Percentiles rank a stretch among this genome's conserved stretches.
Conservation (phyloP, 1,140 invertebrate genomes). For the Drosophila athabasca region DNA sequence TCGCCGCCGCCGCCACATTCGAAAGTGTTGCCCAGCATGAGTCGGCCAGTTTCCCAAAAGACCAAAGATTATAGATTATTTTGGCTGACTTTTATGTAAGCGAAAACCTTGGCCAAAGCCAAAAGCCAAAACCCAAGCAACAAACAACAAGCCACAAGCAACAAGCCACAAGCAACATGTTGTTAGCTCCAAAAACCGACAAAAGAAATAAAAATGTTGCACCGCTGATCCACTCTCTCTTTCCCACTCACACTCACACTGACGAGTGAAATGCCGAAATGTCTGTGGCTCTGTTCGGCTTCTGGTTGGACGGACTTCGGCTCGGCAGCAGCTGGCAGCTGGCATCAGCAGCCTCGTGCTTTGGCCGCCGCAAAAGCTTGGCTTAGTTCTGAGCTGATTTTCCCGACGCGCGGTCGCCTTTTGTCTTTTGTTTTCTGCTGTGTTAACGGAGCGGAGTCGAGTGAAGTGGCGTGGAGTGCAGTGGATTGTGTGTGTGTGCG, state of each 20-base stretch:
- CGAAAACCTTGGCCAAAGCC: slow-evolving; percentile 65
- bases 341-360: slow-evolving; percentile 34
- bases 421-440: slow-evolving; percentile 16
- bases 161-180: slow-evolving; percentile 76
- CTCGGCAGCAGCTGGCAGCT: slow-evolving; percentile 34
- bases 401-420: slow-evolving; percentile 69
- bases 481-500: slow-evolving; percentile 14
- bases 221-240: slow-evolving; percentile 22
- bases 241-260: not conserved
- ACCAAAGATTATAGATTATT: slow-evolving; percentile 76
- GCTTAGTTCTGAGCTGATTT: slow-evolving; percentile 80
- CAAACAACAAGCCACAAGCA: too few relatives aligned
- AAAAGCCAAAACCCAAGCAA: too few relatives aligned
- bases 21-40: slow-evolving; percentile 65
- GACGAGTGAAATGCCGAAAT: slow-evolving; percentile 44
- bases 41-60: slow-evolving; percentile 47
- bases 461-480: too few relatives aligned
- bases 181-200: slow-evolving; percentile 28
- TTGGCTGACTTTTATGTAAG: slow-evolving; percentile 51
- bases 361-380: slow-evolving; percentile 52
- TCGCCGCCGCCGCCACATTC: slow-evolving; percentile 39
- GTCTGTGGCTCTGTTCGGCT: slow-evolving; percentile 25
- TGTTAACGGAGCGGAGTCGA: not conserved
- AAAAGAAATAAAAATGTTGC: slow-evolving; percentile 16
- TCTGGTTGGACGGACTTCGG: slow-evolving; percentile 12